These are phyloP conservation scores for Lagopus muta DNA, from an alignment of 2,113 vertebrate species.

Conservation along the genomic window DNA sequence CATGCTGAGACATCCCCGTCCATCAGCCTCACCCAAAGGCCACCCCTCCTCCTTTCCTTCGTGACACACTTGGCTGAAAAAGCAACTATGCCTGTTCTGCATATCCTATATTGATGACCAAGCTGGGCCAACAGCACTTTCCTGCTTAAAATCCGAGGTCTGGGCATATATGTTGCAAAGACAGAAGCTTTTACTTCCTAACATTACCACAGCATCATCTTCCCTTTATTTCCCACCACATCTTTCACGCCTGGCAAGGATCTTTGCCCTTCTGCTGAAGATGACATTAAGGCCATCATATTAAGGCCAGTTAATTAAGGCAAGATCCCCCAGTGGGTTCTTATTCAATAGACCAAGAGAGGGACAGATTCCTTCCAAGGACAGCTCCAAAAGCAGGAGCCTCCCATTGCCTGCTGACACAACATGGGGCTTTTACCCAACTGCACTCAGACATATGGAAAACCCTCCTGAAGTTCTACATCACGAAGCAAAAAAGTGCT, in stretches of 20 bases:
- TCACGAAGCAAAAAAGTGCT: not conserved
- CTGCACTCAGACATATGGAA: not conserved
- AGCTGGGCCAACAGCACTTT: not conserved
- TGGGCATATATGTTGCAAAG: rapidly evolving
- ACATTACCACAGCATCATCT: not conserved
- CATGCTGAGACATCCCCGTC: not conserved
- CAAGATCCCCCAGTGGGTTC: not conserved
- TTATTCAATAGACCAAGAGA: not conserved
- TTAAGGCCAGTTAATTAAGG: not conserved
- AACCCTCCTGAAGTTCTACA: not conserved
- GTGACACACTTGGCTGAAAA: not conserved
- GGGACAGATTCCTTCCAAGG: not conserved
- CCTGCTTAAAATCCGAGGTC: not conserved
- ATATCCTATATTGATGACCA: rapidly evolving
- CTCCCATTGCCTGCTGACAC: not conserved
- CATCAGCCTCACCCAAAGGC: not conserved
- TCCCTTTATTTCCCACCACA: not conserved
- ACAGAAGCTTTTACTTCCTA: not conserved
- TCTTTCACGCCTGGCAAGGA: not conserved
- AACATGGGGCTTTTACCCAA: not conserved
- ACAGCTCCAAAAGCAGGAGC: not conserved
- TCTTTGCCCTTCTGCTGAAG: not conserved
- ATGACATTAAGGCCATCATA: not conserved
- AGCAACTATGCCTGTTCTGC: not conserved
- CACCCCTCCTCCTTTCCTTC: not conserved